Evolutionary conservation across 2,888 invertebrate species (phyloP).

Genomic region (Tridacna gigas): DNA sequence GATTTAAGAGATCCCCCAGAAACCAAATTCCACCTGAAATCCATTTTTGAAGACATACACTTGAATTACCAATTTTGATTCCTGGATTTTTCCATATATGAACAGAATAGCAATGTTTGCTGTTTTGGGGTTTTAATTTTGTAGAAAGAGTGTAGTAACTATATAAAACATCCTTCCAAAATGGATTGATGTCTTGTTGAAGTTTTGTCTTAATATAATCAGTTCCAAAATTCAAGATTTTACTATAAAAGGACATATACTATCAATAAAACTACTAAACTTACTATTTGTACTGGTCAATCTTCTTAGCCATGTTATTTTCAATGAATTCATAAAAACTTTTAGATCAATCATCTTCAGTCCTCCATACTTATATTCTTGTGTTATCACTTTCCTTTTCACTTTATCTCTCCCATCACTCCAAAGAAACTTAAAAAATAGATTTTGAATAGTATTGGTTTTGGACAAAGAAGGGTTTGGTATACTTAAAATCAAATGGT

Average conservation of each 20-base stretch:
- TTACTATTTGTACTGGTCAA: not conserved
- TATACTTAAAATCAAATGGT: too few species aligned
- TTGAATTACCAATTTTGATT: conserved; percentile 18
- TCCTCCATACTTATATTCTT: conserved; percentile 6
- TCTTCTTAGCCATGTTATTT: conserved; percentile 28
- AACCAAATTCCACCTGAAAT: conserved; percentile 5
- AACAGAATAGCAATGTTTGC: not conserved
- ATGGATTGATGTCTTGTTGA: not conserved
- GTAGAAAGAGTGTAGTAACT: not conserved
- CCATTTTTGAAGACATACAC: conserved; percentile 19
- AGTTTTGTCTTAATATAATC: conserved; percentile 10
- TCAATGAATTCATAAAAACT: not conserved
- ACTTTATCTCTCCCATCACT: conserved; percentile 9
- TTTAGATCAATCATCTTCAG: conserved; percentile 26
- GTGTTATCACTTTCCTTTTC: not conserved
- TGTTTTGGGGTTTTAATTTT: not conserved
- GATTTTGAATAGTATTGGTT: conserved; percentile 26
- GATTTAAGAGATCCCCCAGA: not conserved
- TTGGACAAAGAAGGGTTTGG: conserved; percentile 11
- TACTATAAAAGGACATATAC: conserved; percentile 2
- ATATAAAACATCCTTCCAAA: conserved; percentile 31
- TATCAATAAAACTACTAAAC: not conserved
- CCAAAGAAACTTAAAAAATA: conserved; percentile 28
- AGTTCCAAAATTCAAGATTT: conserved; percentile 6
- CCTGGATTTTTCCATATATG: conserved; percentile 12